Percentiles rank a stretch among this genome's conserved stretches.
Conservation (phyloP, 2,888 invertebrate species). For the Galerucella pusilla region DNA sequence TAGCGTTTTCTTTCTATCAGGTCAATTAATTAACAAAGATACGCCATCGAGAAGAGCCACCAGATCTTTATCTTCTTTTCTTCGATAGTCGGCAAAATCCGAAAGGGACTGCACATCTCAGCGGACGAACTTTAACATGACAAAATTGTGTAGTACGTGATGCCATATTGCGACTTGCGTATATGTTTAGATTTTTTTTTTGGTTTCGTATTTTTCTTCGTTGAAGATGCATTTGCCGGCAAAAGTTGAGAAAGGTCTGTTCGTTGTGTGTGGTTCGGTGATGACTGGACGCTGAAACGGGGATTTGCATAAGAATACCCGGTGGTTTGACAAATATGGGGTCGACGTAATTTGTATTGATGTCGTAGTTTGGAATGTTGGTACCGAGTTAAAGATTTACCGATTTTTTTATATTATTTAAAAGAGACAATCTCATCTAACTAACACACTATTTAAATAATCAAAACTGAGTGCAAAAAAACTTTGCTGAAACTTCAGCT, state of each 20-base stretch:
- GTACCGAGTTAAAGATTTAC: too few species aligned
- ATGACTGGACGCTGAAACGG: constrained; percentile 15
- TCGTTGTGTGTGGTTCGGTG: constrained; percentile 33
- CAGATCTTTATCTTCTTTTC: constrained; percentile 53
- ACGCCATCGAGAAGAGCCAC: constrained; percentile 50
- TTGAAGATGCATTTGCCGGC: constrained; percentile 19
- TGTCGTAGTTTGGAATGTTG: not conserved
- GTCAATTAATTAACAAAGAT: constrained; percentile 59
- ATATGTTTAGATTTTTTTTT: constrained; percentile 34
- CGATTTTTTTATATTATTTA: too few species aligned
- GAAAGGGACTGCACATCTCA: constrained; percentile 34
- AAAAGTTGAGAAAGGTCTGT: constrained; percentile 25
- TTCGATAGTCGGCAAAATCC: constrained; percentile 38
- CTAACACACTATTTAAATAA: too few species aligned
- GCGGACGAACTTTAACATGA: constrained; percentile 38
- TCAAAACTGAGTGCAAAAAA: too few species aligned
- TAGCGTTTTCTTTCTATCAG: constrained; percentile 43
- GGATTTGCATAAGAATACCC: constrained; percentile 27
- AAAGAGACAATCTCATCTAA: too few species aligned
- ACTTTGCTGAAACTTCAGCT: too few species aligned
- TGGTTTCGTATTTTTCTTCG: constrained; percentile 9
- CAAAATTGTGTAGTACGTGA: constrained; percentile 45
- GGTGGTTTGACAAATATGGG: constrained; percentile 24
- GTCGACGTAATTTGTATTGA: constrained; percentile 3
- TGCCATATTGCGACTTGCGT: constrained; percentile 40